phyloP scores from a whole-genome alignment of 2,797 vertebrate genomes.

The Acestrorhynchus altus region DNA sequence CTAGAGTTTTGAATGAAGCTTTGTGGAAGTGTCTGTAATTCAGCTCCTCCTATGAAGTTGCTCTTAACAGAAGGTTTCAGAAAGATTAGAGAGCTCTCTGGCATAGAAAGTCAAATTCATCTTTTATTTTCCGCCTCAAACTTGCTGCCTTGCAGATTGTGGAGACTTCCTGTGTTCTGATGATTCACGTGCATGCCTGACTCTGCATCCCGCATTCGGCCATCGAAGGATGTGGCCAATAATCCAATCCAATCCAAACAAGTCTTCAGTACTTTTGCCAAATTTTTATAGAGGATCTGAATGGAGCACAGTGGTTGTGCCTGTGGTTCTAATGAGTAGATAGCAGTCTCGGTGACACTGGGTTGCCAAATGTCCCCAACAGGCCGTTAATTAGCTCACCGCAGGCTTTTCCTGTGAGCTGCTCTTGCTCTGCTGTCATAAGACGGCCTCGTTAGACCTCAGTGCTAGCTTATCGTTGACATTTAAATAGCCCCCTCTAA shows the following conservation, averaged over 20 bases:
- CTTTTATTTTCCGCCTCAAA: not conserved
- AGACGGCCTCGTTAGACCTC: constrained; percentile 72
- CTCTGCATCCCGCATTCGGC: not conserved
- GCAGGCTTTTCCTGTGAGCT: constrained; percentile 50
- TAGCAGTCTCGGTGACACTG: constrained; percentile 35
- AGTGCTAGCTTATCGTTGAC: constrained; percentile 65
- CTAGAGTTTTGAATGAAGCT: constrained; percentile 28
- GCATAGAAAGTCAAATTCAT: not conserved
- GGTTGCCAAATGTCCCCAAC: constrained; percentile 65
- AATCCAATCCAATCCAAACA: not conserved
- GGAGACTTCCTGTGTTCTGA: not conserved
- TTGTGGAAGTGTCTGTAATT: constrained; percentile 43
- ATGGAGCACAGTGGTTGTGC: not conserved
- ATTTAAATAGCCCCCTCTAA: constrained; percentile 59
- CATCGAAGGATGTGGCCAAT: not conserved
- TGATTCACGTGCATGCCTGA: not conserved
- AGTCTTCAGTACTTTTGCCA: not conserved
- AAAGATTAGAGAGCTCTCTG: not conserved
- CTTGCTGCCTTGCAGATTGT: not conserved
- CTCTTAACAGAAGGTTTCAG: too few species aligned
- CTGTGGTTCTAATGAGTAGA: constrained; percentile 38
- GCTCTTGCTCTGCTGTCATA: constrained; percentile 57
- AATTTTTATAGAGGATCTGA: not conserved
- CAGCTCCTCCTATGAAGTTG: too few species aligned
- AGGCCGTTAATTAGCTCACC: constrained; percentile 72